These are phyloP conservation scores for Smittia aterrima DNA, from an alignment of 2,888 invertebrate species.

Conservation along the genomic window DNA sequence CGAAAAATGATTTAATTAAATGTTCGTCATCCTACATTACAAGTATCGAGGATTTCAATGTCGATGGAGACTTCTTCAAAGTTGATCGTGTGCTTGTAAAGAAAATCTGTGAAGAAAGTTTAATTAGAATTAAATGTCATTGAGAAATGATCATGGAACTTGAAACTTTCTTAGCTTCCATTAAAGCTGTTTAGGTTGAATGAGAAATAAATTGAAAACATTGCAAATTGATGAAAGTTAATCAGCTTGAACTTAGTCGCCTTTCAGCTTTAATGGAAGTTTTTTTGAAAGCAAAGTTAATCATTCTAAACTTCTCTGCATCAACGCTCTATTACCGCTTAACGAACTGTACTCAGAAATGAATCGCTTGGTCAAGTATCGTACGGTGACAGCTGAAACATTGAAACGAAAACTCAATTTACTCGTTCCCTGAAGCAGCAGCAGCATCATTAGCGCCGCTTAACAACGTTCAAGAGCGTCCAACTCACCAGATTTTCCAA, in stretches of 20 bases:
- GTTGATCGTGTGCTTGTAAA: constrained; percentile 73
- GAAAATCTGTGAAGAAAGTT: constrained; percentile 61
- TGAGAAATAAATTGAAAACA: background rate
- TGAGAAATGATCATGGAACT: background rate
- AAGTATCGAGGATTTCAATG: constrained; percentile 77
- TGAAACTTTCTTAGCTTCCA: too few relatives aligned
- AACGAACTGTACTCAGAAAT: constrained; percentile 80
- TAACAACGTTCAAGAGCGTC: background rate
- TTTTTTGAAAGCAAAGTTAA: too few relatives aligned
- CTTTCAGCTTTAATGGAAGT: too few relatives aligned
- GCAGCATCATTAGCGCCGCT: background rate
- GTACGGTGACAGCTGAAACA: constrained; percentile 73
- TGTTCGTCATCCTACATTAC: constrained; percentile 53
- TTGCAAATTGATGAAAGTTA: background rate
- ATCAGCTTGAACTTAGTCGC: background rate
- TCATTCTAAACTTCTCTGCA: too few relatives aligned
- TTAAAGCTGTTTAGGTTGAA: background rate
- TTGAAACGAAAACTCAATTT: background rate
- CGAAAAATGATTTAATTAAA: background rate
- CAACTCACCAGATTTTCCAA: constrained; percentile 71
- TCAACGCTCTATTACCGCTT: constrained; percentile 46
- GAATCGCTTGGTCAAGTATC: constrained; percentile 75
- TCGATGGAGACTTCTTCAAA: constrained; percentile 75
- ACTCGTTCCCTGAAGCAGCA: background rate
- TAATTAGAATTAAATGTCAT: background rate